Evolutionary conservation across 2,113 vertebrate species (phyloP), one percentile per base, ranked within the genome.

Genomic region (Corapipo altera): DNA sequence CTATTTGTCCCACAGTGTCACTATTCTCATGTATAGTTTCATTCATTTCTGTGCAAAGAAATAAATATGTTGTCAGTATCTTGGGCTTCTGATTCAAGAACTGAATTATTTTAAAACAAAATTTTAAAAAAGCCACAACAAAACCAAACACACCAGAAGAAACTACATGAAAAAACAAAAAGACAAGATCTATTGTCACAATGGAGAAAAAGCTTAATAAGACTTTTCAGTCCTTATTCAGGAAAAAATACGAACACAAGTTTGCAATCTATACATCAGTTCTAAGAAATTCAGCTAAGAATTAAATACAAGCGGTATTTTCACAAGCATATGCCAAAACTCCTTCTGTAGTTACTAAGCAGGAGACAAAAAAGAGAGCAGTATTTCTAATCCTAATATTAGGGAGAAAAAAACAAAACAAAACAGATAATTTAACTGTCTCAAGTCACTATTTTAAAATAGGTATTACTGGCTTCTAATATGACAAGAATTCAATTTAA

Each of bases 1-100:
- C 98, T 33, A 99, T 99, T 82, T 99, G 98, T 61, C 99, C 99
- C 27, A 99, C 98, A 0, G 99, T 99, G 97, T 99, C 99, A 15
- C 97, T 98, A 71, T 99, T 99, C 21, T 98, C 97, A 73, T 99
- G 98, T 27, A 98, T 8, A 74, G 98, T 98, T 88, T 99, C 99
- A 35, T 99, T 99, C 96, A 99, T 65, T 64, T 99, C 99, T 99
- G 98, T 96, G 83, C 89, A 86, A 97, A 72, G 65, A 95, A 75
- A 97, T 21, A 91, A 91, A 62, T 65, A 79, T 0, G 0, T 41
- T 20, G 41, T 94, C 76, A 93, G 8, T 59, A 77, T 51, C 18
- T 21, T 32, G 2, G 28, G 28, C 48, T 91, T 75, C 21, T 12
- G 18, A 76, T 91, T 87, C 16, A 61, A 81, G 11, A 70, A 64